Percentiles rank a stretch among this genome's conserved stretches.
These are phyloP conservation scores for Brachionus rotundiformis DNA, from an alignment of 1,140 invertebrate genomes.

Conservation along the genomic window DNA sequence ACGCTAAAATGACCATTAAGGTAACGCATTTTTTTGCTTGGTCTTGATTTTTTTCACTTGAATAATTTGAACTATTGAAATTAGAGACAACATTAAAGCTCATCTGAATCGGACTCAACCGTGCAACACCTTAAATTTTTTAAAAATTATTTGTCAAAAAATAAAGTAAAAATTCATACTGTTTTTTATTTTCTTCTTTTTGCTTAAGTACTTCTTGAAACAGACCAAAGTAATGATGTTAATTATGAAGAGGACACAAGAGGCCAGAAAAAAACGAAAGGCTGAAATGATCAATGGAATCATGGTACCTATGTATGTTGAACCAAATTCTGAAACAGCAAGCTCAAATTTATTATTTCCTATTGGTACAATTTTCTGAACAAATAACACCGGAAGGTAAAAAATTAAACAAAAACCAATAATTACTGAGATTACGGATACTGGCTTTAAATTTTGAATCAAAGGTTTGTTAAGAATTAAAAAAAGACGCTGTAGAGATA, in stretches of 20 bases:
- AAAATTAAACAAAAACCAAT: background rate
- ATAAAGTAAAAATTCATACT: background rate
- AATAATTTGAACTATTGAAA: background rate
- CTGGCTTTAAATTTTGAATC: conserved; percentile 4
- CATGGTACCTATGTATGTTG: background rate
- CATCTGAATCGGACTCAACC: background rate
- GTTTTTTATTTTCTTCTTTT: background rate
- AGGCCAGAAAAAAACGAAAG: background rate
- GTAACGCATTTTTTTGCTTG: background rate
- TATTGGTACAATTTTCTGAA: background rate
- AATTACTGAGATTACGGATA: background rate
- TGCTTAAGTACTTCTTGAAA: background rate
- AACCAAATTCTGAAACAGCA: background rate
- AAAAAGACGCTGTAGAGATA: conserved; percentile 13
- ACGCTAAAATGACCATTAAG: background rate
- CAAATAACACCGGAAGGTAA: background rate
- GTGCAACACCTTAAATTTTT: background rate
- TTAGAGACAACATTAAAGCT: background rate
- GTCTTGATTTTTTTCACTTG: background rate
- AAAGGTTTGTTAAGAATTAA: background rate
- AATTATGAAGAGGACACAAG: background rate
- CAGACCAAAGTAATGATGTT: background rate
- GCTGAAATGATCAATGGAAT: background rate
- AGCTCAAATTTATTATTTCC: background rate
- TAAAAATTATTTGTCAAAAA: no score